These are phyloP conservation scores for Phenganax marumi DNA, from an alignment of 92 coral and sea anemone species.

Conservation along the genomic window DNA sequence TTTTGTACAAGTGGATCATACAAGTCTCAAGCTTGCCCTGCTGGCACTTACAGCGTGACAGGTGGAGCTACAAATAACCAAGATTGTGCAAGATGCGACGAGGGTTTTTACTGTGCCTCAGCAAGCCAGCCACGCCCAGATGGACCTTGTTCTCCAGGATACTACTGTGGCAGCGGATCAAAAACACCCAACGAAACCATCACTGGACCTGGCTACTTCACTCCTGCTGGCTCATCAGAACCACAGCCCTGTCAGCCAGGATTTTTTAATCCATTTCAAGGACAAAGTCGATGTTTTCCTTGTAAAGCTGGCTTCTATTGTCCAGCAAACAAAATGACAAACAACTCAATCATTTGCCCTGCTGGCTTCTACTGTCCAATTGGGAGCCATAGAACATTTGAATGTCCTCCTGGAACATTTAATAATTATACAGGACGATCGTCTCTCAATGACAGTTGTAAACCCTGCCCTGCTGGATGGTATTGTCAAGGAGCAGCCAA, in stretches of 20 bases:
- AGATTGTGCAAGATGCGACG: conserved; percentile 84
- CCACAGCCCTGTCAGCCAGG: conserved; percentile 93
- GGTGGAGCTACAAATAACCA: conserved; percentile 95
- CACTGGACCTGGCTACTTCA: conserved; percentile 82
- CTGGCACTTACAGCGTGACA: conserved; percentile 91
- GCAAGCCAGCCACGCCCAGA: conserved; percentile 80
- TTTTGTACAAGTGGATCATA: conserved; percentile 86
- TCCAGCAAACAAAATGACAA: conserved; percentile 81
- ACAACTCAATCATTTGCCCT: conserved; percentile 52
- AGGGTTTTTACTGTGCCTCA: conserved; percentile 83
- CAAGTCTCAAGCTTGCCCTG: conserved; percentile 81
- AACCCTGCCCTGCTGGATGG: conserved; percentile 70
- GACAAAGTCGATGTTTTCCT: conserved; percentile 72
- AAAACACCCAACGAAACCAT: conserved; percentile 69
- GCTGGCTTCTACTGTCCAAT: conserved; percentile 86
- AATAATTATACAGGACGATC: conserved; percentile 72
- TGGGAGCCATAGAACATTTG: conserved; percentile 83
- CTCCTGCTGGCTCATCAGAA: conserved; percentile 80
- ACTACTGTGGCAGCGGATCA: conserved; percentile 84
- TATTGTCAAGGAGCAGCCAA: conserved; percentile 95
- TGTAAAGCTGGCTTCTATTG: conserved; percentile 84
- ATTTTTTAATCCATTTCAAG: conserved; percentile 75
- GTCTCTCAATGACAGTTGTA: conserved; percentile 80
- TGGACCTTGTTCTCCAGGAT: conserved; percentile 90
- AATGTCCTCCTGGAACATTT: conserved; percentile 88